These are phyloP conservation scores for Lepisosteus osseus DNA, from an alignment of 2,113 vertebrate species.

Conservation along the genomic window DNA sequence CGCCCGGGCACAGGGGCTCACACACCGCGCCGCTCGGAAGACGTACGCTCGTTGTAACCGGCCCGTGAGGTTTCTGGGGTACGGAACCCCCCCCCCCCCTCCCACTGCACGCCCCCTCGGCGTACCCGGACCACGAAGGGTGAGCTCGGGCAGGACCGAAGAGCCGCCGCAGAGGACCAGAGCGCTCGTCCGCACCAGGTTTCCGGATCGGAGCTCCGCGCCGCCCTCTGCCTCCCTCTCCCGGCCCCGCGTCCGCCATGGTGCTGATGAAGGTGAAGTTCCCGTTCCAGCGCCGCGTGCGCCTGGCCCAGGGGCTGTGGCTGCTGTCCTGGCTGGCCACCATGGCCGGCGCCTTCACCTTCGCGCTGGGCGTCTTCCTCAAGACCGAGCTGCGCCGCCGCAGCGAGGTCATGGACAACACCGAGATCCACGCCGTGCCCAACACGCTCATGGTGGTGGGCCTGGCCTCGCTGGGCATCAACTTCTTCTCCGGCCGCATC, in stretches of 20 bases:
- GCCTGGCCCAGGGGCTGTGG: slow-evolving; percentile 78
- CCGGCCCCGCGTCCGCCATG: slow-evolving; percentile 40
- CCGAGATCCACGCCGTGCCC: slow-evolving; percentile 68
- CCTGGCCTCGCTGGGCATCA: slow-evolving; percentile 70
- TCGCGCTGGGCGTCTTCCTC: slow-evolving; percentile 70
- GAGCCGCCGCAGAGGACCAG: too few relatives aligned
- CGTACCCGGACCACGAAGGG: neutral
- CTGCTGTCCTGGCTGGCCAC: slow-evolving; percentile 74
- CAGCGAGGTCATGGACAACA: slow-evolving; percentile 74
- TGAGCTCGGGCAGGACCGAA: neutral
- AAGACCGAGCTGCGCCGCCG: slow-evolving; percentile 72
- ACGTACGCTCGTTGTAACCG: too few relatives aligned
- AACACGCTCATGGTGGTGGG: slow-evolving; percentile 72
- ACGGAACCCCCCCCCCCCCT: too few relatives aligned
- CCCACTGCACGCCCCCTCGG: neutral
- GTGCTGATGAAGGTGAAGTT: slow-evolving; percentile 68
- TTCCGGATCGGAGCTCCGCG: neutral
- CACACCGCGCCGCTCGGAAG: too few relatives aligned
- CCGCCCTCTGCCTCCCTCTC: neutral
- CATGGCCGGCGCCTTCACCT: slow-evolving; percentile 61
- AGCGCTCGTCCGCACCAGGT: neutral
- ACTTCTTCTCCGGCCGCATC: slow-evolving; percentile 60
- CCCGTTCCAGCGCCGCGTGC: slow-evolving; percentile 68
- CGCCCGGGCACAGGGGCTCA: slow-evolving; percentile 44
- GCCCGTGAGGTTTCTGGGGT: too few relatives aligned